These are phyloP conservation scores for Platyrinchus mystaceus DNA, from an alignment of 2,797 vertebrate species.

Conservation along the genomic window DNA sequence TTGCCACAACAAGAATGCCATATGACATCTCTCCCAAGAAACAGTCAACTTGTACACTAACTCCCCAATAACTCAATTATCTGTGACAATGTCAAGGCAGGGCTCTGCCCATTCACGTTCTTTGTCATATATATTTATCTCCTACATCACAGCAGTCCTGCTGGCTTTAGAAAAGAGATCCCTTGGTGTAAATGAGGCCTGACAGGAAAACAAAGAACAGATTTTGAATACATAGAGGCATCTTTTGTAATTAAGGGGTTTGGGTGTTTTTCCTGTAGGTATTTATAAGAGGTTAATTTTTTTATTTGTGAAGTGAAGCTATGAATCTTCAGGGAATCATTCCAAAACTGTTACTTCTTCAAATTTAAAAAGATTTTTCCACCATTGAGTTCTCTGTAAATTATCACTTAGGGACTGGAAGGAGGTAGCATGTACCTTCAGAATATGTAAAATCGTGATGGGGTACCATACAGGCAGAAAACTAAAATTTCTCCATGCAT, in stretches of 20 bases:
- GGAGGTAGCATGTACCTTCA: neutral
- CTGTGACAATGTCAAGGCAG: constrained; percentile 57
- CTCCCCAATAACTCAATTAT: constrained; percentile 75
- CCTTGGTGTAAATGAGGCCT: constrained; percentile 33
- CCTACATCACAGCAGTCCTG: neutral
- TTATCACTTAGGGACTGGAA: neutral
- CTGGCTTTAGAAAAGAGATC: constrained; percentile 11
- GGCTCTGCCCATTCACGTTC: constrained; percentile 70
- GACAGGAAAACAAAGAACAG: constrained; percentile 42
- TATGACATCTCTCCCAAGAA: constrained; percentile 72
- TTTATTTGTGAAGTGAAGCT: neutral
- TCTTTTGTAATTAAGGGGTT: constrained; percentile 24
- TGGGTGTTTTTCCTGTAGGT: neutral
- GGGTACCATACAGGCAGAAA: neutral
- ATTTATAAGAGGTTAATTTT: neutral
- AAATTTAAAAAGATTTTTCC: neutral
- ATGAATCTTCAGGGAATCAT: neutral
- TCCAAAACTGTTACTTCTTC: constrained; percentile 2
- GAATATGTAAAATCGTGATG: neutral
- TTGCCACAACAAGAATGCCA: constrained; percentile 67
- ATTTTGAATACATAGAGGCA: constrained; percentile 12
- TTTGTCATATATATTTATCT: constrained; percentile 70
- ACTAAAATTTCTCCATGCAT: neutral
- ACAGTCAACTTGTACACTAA: constrained; percentile 71
- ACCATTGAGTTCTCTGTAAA: neutral